Base-by-base conservation (phyloP, 2,113 vertebrate species). In the Paradisaea rubra region DNA sequence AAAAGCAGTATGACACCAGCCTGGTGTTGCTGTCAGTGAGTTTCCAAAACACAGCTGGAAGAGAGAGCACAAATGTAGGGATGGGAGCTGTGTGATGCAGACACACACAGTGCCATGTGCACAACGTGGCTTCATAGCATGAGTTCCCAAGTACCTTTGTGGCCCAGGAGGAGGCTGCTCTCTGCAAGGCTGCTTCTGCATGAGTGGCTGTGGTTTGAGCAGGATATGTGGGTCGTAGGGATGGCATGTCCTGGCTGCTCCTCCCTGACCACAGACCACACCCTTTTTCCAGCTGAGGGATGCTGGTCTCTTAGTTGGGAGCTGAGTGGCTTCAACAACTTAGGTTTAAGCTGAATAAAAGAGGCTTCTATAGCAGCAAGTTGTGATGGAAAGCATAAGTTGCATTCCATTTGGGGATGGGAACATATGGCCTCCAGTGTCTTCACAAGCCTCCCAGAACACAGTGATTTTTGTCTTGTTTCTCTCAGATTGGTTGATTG, bases 121-220 rank as follows among this genome's bases (percentile, higher is more conserved):
- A 5, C 39, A 30, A 23, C 0, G 0, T 14, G 68, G 54, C 65
- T 63, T 35, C 4, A 0, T 1, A 9, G 82, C 2, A 33, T 3
- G 20, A 2, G 0, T 23, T 66, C 87, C 42, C 14, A 10, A 3
- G 42, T 4, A 41, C 45, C 70, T 87, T 7, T 45, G 61, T 79
- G 71, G 25, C 18, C 42, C 23, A 7, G 35, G 59, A 50, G 56
- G 57, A 61, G 44, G 57, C 49, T 50, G 57, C 35, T 52, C 23
- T 24, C 54, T 33, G 39, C 33, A 17, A 54, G 63, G 57, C 21
- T 42, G 49, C 31, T 44, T 10, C 63, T 3, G 22, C 56, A 3
- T 4, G 13, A 79, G 47, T 9, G 77, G 65, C 9, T 81, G 65
- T 1, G 19, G 49, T 65, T 45, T 42, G 57, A 64, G 63, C 0